Conservation (phyloP, 2,888 invertebrate species). For the Coleophora deauratella region DNA sequence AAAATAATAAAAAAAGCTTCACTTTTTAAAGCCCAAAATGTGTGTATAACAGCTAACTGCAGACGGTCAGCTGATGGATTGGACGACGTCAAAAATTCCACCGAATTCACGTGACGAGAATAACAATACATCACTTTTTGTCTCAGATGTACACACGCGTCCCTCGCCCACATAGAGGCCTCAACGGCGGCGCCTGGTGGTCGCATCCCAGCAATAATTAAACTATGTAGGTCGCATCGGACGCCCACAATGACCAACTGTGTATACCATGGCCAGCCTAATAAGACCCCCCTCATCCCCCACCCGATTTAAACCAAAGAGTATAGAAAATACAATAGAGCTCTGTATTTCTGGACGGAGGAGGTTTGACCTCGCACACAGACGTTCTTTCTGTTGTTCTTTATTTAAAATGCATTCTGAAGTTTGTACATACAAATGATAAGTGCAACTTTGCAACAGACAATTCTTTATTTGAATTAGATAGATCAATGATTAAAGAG, state of each 20-base stretch:
- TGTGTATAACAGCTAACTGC: too few species aligned
- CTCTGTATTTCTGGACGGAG: slow-evolving; percentile 30
- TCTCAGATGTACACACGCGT: slow-evolving; percentile 1
- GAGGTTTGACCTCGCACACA: slow-evolving; percentile 41
- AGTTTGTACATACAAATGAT: slow-evolving; percentile 22
- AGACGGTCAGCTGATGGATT: too few species aligned
- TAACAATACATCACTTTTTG: too few species aligned
- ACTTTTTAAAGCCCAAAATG: too few species aligned
- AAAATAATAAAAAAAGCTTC: too few species aligned
- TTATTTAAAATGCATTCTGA: slow-evolving; percentile 56
- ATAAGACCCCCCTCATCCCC: slow-evolving; percentile 36
- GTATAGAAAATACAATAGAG: slow-evolving; percentile 20
- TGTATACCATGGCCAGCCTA: slow-evolving; percentile 30
- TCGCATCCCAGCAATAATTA: slow-evolving; percentile 66
- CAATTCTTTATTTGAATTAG: too few species aligned
- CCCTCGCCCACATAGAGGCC: slow-evolving; percentile 49
- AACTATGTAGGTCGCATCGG: slow-evolving; percentile 62
- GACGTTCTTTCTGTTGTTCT: slow-evolving; percentile 47
- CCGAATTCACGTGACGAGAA: too few species aligned
- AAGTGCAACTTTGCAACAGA: slow-evolving; percentile 15
- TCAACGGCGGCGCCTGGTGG: slow-evolving; percentile 51
- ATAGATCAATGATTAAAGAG: too few species aligned
- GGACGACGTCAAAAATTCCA: too few species aligned
- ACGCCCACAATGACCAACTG: slow-evolving; percentile 55
- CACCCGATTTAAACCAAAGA: slow-evolving; percentile 18